Base-by-base conservation (phyloP, 2,888 invertebrate genomes). In the Iselma pallidipennis region DNA sequence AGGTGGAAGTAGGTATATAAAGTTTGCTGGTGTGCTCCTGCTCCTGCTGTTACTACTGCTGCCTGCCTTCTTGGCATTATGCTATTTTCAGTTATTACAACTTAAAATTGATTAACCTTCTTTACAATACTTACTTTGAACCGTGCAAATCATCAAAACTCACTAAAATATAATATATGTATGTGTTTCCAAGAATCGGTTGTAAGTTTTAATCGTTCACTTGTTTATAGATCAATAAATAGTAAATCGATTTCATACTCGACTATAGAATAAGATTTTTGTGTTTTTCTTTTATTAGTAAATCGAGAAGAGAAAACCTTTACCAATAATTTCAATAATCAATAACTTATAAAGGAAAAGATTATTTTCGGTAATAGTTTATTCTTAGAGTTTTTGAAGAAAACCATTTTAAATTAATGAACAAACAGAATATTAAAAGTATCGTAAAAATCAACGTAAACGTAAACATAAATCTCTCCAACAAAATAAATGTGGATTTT, bases 131-230 rank as follows among this genome's bases (percentile, higher is more conserved):
- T 23, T 49, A 19, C 51, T 55, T 58, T 37, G 31, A 48, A 59
- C 56, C 55, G 55, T 58, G 55, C 58, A 55, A 63, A 59, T 58
- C 58, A 55, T 58, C 62, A 49, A 28, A 50, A 55, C 53, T 37
- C 48, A 45, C 28, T 55, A 26, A 59, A 63, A 59, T 55, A 49
- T 37, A 10, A 9, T 37, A n/a, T 37, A 4, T 33, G 5, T 33
- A 14, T 33, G 14, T 33, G 9, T 52, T 63, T 63, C 63, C 52
- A 59, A 48, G 63, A 63, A 63, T 59, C 16, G 62, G 23, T 51
- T 53, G 29, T 16, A 12, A 14, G 19, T 58, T 57, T 54, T 57
- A 61, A 61, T 48, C 49, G 61, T 52, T 55, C 21, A 26, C 28
- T 50, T 49, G 26, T 57, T 57, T 61, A 45, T 45, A 10, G 45